Percentiles rank a stretch among this genome's conserved stretches.
Conservation (phyloP, 2,113 vertebrate species). For the Reinhardtius hippoglossoides region DNA sequence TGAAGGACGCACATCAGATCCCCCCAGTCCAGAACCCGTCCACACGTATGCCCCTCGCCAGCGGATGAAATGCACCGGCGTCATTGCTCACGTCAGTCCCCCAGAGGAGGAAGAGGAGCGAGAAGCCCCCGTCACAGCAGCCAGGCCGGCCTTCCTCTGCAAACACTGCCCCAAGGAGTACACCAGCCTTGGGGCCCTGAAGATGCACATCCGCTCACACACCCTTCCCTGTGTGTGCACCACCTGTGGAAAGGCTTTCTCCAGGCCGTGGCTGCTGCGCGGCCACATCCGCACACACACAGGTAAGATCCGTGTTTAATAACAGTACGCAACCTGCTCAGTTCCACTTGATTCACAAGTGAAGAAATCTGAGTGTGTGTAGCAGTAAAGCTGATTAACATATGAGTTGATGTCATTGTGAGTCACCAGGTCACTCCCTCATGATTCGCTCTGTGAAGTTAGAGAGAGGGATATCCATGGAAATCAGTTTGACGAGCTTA, state of each 20-base stretch:
- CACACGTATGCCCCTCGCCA: constrained; percentile 87
- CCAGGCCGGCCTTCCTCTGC: constrained; percentile 90
- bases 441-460: constrained; percentile 20
- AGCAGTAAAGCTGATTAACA: neutral
- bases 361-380: constrained; percentile 9
- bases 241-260: constrained; percentile 95
- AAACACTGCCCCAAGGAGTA: constrained; percentile 96
- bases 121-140: constrained; percentile 66
- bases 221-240: constrained; percentile 93
- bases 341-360: constrained; percentile 5
- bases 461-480: constrained; percentile 26
- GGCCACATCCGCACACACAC: constrained; percentile 96
- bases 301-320: constrained; percentile 58
- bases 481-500: constrained; percentile 53
- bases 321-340: neutral
- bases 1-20: constrained; percentile 91
- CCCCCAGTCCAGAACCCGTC: constrained; percentile 89
- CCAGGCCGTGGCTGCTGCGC: constrained; percentile 93
- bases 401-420: constrained; percentile 26
- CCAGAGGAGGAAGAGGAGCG: constrained; percentile 76
- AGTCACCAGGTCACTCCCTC: constrained; percentile 39
- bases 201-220: constrained; percentile 97
- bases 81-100: constrained; percentile 85
- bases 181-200: constrained; percentile 92
- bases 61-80: constrained; percentile 84